Evolutionary conservation across 2,888 invertebrate species (phyloP).

Genomic region (Aphidoletes aphidimyza): DNA sequence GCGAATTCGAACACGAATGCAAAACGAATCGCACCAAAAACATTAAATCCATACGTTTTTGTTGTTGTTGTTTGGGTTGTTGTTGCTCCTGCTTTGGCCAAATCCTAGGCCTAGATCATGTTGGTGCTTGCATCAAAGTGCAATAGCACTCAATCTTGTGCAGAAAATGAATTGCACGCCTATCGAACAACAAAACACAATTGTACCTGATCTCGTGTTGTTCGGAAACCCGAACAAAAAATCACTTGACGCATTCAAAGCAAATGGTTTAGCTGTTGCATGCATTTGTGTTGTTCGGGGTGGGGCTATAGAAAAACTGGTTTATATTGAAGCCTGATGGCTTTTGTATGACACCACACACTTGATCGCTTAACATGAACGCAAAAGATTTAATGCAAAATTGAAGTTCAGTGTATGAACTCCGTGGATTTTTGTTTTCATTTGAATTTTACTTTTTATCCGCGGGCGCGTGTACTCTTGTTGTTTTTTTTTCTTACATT

Average conservation of each 20-base stretch:
- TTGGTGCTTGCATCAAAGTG: neutral
- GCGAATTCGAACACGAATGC: neutral
- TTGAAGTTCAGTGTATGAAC: constrained; percentile 49
- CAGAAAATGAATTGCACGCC: neutral
- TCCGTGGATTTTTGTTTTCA: constrained; percentile 33
- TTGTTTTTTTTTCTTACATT: neutral
- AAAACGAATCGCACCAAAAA: no score
- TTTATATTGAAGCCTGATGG: neutral
- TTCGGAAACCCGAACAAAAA: neutral
- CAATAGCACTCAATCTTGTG: neutral
- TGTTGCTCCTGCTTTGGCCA: neutral
- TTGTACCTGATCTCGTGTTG: constrained; percentile 11
- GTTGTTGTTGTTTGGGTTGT: no score
- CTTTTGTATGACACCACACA: neutral
- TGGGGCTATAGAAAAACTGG: neutral
- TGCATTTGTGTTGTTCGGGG: neutral
- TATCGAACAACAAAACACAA: neutral
- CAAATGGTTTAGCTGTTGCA: neutral
- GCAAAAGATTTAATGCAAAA: neutral
- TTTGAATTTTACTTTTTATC: constrained; percentile 49
- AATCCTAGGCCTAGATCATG: neutral
- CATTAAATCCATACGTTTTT: no score
- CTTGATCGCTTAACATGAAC: neutral
- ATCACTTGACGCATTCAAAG: neutral
- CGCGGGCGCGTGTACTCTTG: no score